A percentile compares a stretch with the other conserved stretches of the same genome.
phyloP scores from a whole-genome alignment of 1,140 invertebrate genomes.

The Panulirus ornatus region DNA sequence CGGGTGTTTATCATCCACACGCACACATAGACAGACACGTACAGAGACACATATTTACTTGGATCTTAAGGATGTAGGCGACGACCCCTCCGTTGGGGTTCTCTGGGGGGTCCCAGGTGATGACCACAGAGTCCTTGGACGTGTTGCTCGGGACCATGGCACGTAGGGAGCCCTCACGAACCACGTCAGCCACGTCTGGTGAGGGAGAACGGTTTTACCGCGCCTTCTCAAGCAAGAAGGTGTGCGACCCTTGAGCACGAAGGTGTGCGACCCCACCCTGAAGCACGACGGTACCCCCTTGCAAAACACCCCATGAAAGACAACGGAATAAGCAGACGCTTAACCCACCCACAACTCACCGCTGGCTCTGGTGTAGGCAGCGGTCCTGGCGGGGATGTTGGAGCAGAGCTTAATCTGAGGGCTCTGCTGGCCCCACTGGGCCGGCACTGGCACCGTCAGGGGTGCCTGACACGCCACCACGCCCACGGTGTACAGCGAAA shows the following conservation, averaged over 20 bases:
- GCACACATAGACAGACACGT: neutral
- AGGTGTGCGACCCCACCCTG: too few relatives aligned
- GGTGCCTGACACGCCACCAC: neutral
- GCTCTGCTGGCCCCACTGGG: neutral
- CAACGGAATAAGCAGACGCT: neutral
- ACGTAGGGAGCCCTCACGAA: neutral
- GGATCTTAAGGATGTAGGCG: slow-evolving; percentile 40
- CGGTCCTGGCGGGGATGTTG: neutral
- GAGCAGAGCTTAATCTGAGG: slow-evolving; percentile 22
- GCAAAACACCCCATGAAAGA: too few relatives aligned
- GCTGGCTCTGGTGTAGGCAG: slow-evolving; percentile 23
- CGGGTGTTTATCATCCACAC: neutral
- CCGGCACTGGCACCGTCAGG: neutral
- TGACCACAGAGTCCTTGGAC: neutral
- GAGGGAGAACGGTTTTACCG: too few relatives aligned
- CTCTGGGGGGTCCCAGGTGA: slow-evolving; percentile 15
- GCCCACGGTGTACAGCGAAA: slow-evolving; percentile 24
- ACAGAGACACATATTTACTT: neutral
- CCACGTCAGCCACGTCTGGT: neutral
- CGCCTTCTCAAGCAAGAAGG: too few relatives aligned
- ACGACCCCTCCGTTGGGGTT: slow-evolving; percentile 46
- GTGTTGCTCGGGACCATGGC: neutral
- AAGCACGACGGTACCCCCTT: too few relatives aligned
- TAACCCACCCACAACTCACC: too few relatives aligned
- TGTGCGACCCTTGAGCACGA: too few relatives aligned